Evolutionary conservation across 2,113 vertebrate genomes (phyloP).

Genomic region (Myotis davidii): DNA sequence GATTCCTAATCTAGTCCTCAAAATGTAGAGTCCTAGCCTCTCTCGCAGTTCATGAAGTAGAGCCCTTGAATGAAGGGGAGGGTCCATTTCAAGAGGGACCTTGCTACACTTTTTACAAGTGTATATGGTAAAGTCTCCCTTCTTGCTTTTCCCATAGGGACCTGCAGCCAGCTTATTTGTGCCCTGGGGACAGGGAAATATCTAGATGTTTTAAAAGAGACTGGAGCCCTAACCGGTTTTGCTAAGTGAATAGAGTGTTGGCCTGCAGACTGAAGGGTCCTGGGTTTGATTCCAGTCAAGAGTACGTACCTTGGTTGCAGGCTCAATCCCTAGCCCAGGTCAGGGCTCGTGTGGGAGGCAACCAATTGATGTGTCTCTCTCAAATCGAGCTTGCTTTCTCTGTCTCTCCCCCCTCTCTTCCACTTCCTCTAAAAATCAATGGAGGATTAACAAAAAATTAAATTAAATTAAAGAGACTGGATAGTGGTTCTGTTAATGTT

Average conservation of each 20-base stretch:
- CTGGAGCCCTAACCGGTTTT: background rate
- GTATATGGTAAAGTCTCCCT: background rate
- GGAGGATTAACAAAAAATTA: no score
- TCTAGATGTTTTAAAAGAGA: background rate
- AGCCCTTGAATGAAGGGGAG: background rate
- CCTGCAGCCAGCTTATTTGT: background rate
- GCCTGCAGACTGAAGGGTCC: no score
- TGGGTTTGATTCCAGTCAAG: no score
- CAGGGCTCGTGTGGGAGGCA: no score
- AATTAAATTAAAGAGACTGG: background rate
- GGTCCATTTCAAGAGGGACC: background rate
- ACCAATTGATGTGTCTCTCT: no score
- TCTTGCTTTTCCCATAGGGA: conserved; percentile 12
- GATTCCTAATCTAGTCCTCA: background rate
- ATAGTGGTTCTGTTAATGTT: background rate
- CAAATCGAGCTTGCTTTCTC: no score
- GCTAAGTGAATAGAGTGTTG: no score
- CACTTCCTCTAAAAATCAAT: no score
- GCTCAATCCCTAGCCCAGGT: no score
- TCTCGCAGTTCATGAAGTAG: background rate
- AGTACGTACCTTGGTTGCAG: no score
- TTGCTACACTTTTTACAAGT: background rate
- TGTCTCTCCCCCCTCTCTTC: no score
- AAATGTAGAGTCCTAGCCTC: conserved; percentile 1
- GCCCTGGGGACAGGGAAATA: conserved; percentile 1